Conservation (phyloP, 1,140 invertebrate genomes). For the Drosophila saltans region DNA sequence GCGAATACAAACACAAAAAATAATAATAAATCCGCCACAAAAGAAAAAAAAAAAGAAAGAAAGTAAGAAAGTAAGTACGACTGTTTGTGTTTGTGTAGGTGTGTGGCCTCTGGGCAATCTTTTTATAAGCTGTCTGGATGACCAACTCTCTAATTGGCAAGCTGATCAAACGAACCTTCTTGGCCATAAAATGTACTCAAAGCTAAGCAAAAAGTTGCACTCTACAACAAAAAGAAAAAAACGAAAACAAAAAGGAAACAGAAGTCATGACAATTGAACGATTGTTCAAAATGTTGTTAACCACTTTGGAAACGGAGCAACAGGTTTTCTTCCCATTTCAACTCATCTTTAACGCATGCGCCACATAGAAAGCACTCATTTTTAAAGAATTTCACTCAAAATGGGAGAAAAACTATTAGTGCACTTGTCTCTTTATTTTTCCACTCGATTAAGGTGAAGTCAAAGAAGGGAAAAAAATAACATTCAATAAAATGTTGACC, state of each 20-base stretch:
- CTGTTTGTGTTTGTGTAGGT: background rate
- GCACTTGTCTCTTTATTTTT: conserved; percentile 38
- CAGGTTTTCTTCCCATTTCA: background rate
- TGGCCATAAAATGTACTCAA: background rate
- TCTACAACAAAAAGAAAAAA: conserved; percentile 9
- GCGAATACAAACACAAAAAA: background rate
- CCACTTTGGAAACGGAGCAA: background rate
- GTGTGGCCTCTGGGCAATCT: conserved; percentile 8
- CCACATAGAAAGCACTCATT: background rate
- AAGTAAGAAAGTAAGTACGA: no score
- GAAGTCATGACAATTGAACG: no score
- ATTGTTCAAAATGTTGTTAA: conserved; percentile 11
- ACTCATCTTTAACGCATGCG: conserved; percentile 6
- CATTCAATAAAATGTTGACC: conserved; percentile 27
- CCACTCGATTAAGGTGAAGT: conserved; percentile 52
- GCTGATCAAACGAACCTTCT: conserved; percentile 12
- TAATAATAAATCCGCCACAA: background rate
- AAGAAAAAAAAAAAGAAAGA: background rate
- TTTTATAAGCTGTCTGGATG: conserved; percentile 17
- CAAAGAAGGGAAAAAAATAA: conserved; percentile 12
- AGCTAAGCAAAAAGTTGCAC: background rate
- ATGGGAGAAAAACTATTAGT: background rate
- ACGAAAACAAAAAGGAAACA: no score
- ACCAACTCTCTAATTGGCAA: conserved; percentile 21
- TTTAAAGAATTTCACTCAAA: background rate